Conservation (phyloP, 2,113 vertebrate species). For the Astur gentilis region DNA sequence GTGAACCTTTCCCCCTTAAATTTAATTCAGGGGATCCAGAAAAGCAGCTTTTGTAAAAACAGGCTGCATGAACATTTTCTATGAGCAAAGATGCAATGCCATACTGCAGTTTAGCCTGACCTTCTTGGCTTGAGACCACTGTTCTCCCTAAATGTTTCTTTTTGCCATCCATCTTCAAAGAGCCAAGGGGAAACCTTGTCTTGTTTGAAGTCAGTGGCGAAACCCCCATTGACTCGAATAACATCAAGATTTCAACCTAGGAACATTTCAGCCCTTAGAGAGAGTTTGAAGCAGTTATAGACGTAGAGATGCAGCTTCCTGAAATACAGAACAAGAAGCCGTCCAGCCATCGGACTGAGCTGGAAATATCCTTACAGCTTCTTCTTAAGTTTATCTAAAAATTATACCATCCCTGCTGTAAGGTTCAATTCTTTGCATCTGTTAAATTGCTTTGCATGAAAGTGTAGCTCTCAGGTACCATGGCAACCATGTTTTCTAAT, state of each 20-base stretch:
- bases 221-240: neutral
- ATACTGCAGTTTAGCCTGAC: neutral
- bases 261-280: neutral
- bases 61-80: neutral
- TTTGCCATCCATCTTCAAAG: neutral
- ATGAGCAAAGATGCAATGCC: neutral
- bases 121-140: neutral
- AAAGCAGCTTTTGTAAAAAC: neutral
- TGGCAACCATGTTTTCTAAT: slow-evolving; percentile 66
- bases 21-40: neutral
- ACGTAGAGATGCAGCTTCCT: neutral
- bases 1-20: neutral
- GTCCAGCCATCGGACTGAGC: neutral
- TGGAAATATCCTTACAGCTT: slow-evolving; percentile 16
- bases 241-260: neutral
- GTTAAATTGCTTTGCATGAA: slow-evolving; percentile 69
- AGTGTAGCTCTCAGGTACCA: slow-evolving; percentile 54
- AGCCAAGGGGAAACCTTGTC: neutral
- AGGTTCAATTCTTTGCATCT: slow-evolving; percentile 51
- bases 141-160: neutral
- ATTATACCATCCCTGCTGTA: slow-evolving; percentile 10
- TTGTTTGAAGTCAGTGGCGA: slow-evolving; percentile 17
- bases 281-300: neutral
- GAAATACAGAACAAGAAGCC: neutral
- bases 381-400: slow-evolving; percentile 43